Conservation (phyloP, 2,113 vertebrate genomes). For the Motacilla alba region DNA sequence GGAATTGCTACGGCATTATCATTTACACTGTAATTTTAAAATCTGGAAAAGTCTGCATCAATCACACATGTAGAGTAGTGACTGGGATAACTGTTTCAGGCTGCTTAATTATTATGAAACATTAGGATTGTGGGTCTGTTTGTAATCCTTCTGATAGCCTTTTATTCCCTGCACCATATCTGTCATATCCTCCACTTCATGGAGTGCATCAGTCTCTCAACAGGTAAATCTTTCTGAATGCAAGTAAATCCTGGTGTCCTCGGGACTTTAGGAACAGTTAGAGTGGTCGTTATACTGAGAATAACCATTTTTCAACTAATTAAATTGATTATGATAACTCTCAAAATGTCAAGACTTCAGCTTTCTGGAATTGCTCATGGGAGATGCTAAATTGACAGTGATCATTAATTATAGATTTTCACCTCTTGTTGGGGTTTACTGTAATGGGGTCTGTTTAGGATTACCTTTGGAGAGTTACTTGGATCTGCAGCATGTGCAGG, state of each 20-base stretch:
- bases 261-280: neutral
- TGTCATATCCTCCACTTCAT: neutral
- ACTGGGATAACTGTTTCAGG: slow-evolving; percentile 13
- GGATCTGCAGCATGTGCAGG: neutral
- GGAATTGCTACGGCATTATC: neutral
- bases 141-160: neutral
- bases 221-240: neutral
- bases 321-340: slow-evolving; percentile 42
- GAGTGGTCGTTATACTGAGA: slow-evolving; percentile 21
- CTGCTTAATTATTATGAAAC: neutral
- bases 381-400: slow-evolving; percentile 27
- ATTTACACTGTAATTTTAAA: slow-evolving; percentile 6
- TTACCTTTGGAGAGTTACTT: neutral
- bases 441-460: neutral
- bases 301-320: slow-evolving; percentile 47
- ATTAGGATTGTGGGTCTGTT: neutral
- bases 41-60: neutral
- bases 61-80: neutral
- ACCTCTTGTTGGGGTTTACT: neutral
- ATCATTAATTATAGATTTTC: slow-evolving; percentile 48
- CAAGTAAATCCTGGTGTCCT: neutral
- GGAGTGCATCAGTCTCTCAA: neutral
- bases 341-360: slow-evolving; percentile 21
- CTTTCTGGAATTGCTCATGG: neutral
- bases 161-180: neutral